A percentile compares a stretch with the other conserved stretches of the same genome.
These are phyloP conservation scores for Serranus cabrilla DNA, from an alignment of 2,797 vertebrate genomes.

Conservation along the genomic window DNA sequence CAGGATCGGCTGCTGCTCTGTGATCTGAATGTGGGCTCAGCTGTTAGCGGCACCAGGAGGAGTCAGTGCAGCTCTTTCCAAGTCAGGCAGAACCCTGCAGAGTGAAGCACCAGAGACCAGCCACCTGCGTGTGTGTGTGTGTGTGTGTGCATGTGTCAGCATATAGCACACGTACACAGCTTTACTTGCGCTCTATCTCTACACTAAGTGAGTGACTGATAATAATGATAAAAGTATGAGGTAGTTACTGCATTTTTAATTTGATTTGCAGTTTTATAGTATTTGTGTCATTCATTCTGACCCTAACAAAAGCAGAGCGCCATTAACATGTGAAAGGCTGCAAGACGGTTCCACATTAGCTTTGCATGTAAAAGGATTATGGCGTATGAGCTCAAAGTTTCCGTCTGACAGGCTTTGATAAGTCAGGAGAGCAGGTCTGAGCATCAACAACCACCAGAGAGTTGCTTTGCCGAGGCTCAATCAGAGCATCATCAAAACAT, in stretches of 20 bases:
- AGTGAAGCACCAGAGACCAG: constrained; percentile 10
- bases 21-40: constrained; percentile 53
- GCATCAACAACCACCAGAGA: background rate
- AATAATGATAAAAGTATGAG: background rate
- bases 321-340: constrained; percentile 6
- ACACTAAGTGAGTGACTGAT: background rate
- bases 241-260: background rate
- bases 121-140: background rate
- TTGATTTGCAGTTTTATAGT: background rate
- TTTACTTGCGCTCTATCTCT: background rate
- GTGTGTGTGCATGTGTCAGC: background rate
- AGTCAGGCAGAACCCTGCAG: constrained; percentile 23
- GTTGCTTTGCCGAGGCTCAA: background rate
- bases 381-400: background rate
- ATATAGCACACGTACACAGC: background rate
- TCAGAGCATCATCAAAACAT: constrained; percentile 5
- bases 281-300: constrained; percentile 11
- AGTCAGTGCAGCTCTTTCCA: constrained; percentile 48
- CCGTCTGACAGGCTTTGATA: background rate
- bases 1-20: constrained; percentile 17
- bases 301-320: background rate
- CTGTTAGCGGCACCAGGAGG: constrained; percentile 43
- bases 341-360: background rate
- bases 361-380: constrained; percentile 1
- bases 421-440: background rate